Percentiles rank a stretch among this genome's conserved stretches.
Evolutionary conservation across 2,113 vertebrate species (phyloP).

Genomic region (Sylvilagus bachmani): DNA sequence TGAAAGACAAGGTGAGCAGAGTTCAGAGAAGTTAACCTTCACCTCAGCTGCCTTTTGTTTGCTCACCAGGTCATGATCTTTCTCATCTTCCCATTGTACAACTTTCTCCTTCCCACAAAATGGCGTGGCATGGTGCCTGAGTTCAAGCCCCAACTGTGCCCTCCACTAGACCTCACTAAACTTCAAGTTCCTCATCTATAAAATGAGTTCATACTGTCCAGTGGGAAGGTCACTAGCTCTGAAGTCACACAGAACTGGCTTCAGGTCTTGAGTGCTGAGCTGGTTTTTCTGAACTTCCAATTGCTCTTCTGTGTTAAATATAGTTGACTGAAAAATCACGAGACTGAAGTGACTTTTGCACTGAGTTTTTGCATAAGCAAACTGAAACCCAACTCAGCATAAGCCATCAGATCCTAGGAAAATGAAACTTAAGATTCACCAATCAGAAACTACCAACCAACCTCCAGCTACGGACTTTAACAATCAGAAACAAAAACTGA

Average conservation of each 20-base stretch:
- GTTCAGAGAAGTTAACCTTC: neutral
- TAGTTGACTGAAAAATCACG: too few species aligned
- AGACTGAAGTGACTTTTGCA: neutral
- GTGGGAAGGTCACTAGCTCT: accelerated
- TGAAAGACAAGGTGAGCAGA: neutral
- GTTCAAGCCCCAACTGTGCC: neutral
- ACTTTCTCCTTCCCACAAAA: conserved; percentile 12
- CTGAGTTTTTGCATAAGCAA: neutral
- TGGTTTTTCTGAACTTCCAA: neutral
- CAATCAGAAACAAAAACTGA: neutral
- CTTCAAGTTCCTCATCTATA: neutral
- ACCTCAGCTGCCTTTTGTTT: neutral
- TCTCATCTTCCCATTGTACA: neutral
- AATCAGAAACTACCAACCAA: neutral
- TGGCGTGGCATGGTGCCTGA: neutral
- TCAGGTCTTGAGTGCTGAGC: neutral
- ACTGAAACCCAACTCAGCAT: neutral
- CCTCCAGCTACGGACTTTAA: neutral
- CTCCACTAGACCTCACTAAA: neutral
- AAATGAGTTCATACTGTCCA: neutral
- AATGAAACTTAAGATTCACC: neutral
- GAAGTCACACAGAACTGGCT: neutral
- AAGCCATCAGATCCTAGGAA: neutral
- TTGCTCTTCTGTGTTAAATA: neutral
- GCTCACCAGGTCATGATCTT: neutral